phyloP scores from a whole-genome alignment of 2,113 vertebrate genomes.

The Sebastes schlegelii region DNA sequence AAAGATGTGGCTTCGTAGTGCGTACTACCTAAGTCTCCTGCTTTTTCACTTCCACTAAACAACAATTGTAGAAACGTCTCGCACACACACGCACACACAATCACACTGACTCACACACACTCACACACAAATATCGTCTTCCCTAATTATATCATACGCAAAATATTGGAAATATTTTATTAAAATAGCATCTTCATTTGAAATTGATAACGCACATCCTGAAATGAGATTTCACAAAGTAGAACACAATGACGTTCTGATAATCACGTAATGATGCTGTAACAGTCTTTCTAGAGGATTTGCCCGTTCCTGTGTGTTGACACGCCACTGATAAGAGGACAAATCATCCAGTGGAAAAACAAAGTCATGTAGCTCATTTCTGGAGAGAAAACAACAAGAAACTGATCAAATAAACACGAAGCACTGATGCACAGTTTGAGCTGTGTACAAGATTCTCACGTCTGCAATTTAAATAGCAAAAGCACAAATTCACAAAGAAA shows the following conservation, averaged over 20 bases:
- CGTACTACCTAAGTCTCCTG: not conserved
- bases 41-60: conserved; percentile 7
- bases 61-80: not conserved
- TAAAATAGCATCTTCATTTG: conserved; percentile 95
- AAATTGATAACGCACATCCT: conserved; percentile 84
- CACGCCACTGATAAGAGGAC: conserved; percentile 12
- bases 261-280: conserved; percentile 41
- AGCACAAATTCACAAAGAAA: conserved; percentile 81
- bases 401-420: conserved; percentile 44
- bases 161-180: conserved; percentile 90
- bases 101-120: not conserved
- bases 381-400: conserved; percentile 30
- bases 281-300: conserved; percentile 40
- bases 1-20: conserved; percentile 40
- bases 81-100: not conserved
- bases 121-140: not conserved
- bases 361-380: conserved; percentile 9
- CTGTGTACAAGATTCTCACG: conserved; percentile 75
- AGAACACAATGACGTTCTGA: conserved; percentile 46
- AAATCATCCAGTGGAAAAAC: conserved; percentile 38
- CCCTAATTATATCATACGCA: conserved; percentile 28
- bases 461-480: conserved; percentile 83
- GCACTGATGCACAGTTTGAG: conserved; percentile 66
- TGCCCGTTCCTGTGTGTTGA: conserved; percentile 7
- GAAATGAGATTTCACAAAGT: conserved; percentile 69